These are phyloP conservation scores for Tenthredo distinguenda DNA, from an alignment of 2,888 invertebrate species.

Conservation along the genomic window DNA sequence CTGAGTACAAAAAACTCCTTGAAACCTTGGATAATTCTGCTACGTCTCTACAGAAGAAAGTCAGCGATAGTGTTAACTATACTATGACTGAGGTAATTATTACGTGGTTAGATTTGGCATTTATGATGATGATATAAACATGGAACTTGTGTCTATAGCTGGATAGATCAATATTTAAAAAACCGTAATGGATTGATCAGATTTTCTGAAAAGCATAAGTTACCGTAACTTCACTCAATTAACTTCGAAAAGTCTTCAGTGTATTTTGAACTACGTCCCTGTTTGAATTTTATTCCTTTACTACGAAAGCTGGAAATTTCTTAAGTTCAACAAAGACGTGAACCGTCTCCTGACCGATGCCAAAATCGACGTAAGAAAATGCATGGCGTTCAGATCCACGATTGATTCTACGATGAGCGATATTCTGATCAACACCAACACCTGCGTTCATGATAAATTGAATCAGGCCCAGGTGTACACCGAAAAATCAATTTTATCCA, in stretches of 20 bases:
- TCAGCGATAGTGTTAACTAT: slow-evolving; percentile 17
- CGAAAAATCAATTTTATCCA: slow-evolving; percentile 9
- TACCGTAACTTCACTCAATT: background rate
- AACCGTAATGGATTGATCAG: background rate
- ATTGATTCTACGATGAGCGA: slow-evolving; percentile 13
- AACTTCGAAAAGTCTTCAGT: background rate
- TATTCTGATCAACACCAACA: slow-evolving; percentile 6
- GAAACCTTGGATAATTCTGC: background rate
- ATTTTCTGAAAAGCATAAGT: background rate
- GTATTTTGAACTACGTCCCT: background rate
- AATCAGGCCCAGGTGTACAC: background rate
- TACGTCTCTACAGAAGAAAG: background rate
- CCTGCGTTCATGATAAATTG: background rate
- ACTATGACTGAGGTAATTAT: slow-evolving; percentile 14
- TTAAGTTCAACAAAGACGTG: background rate
- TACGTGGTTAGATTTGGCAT: background rate
- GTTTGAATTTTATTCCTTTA: background rate
- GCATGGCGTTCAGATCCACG: background rate
- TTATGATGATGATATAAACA: background rate
- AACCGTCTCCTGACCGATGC: background rate
- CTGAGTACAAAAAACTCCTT: background rate
- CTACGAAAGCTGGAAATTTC: background rate
- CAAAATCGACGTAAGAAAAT: slow-evolving; percentile 5
- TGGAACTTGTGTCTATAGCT: background rate
- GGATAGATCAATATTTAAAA: too few relatives aligned